Conservation (phyloP, 2,888 invertebrate genomes). For the Loripinus fragilis region DNA sequence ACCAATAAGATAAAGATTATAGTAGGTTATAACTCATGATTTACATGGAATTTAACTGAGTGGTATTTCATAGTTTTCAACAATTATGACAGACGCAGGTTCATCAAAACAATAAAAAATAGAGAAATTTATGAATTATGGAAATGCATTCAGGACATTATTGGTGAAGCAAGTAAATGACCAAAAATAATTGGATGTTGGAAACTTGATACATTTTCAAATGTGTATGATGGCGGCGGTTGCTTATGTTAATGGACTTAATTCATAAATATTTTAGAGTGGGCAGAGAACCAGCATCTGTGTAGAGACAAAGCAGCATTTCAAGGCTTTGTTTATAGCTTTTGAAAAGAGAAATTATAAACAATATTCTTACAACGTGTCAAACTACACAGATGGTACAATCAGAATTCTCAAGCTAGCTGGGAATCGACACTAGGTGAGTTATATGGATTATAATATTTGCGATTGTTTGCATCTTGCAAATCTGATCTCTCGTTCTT, state of each 20-base stretch:
- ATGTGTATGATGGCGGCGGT: neutral
- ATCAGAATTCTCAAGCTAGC: neutral
- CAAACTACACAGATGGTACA: constrained; percentile 11
- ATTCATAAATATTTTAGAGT: constrained; percentile 13
- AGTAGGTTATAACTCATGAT: no score
- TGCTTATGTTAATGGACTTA: constrained; percentile 7
- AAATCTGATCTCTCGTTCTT: no score
- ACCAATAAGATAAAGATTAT: no score
- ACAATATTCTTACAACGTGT: constrained; percentile 10
- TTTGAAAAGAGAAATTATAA: constrained; percentile 1
- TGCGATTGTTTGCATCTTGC: no score
- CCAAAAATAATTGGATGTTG: neutral
- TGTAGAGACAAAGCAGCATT: neutral
- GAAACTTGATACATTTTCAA: neutral
- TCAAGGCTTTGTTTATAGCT: neutral
- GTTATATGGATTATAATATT: neutral
- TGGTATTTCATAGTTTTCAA: no score
- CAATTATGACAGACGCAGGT: neutral
- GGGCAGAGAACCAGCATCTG: neutral
- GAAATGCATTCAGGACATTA: constrained; percentile 1
- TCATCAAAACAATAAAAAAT: neutral
- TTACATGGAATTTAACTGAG: no score
- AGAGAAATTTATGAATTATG: constrained; percentile 4
- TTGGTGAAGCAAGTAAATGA: constrained; percentile 2
- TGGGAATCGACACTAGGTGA: neutral